These are phyloP conservation scores for Diabrotica balteata DNA, from an alignment of 2,888 invertebrate species.

Conservation along the genomic window DNA sequence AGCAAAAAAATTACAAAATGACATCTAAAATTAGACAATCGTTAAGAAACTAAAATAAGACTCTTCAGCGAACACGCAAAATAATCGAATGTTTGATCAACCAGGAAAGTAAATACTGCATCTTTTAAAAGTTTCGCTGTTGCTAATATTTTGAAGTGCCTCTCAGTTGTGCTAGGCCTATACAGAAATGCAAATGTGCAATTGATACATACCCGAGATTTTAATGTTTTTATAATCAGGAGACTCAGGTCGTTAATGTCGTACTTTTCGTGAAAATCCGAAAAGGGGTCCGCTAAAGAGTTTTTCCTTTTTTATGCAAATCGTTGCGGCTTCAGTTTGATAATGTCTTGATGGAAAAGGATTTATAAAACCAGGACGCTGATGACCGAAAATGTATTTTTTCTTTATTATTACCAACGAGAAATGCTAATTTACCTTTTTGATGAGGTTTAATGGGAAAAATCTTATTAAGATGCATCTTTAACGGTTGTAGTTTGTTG, in stretches of 20 bases:
- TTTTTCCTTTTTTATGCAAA: slow-evolving; percentile 61
- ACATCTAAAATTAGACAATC: no score
- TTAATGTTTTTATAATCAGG: slow-evolving; percentile 62
- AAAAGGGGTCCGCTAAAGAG: slow-evolving; percentile 56
- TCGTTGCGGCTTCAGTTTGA: slow-evolving; percentile 32
- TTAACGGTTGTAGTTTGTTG: no score
- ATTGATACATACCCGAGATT: slow-evolving; percentile 44
- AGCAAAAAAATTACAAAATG: no score
- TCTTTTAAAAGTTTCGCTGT: no score
- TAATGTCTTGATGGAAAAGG: slow-evolving; percentile 33
- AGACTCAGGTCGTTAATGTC: slow-evolving; percentile 48
- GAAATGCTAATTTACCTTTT: slow-evolving; percentile 17
- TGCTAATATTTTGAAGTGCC: no score
- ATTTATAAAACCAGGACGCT: slow-evolving; percentile 22
- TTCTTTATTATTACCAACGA: slow-evolving; percentile 11
- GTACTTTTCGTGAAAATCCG: slow-evolving; percentile 52
- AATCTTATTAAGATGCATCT: no score
- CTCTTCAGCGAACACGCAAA: no score
- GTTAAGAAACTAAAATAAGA: no score
- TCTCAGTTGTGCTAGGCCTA: no score
- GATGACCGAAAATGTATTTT: slow-evolving; percentile 16
- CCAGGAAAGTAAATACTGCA: no score
- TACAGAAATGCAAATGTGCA: neutral
- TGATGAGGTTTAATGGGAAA: no score
- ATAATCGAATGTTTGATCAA: no score